Base-by-base conservation (phyloP, 2,113 vertebrate genomes). In the Paradoxurus hermaphroditus region DNA sequence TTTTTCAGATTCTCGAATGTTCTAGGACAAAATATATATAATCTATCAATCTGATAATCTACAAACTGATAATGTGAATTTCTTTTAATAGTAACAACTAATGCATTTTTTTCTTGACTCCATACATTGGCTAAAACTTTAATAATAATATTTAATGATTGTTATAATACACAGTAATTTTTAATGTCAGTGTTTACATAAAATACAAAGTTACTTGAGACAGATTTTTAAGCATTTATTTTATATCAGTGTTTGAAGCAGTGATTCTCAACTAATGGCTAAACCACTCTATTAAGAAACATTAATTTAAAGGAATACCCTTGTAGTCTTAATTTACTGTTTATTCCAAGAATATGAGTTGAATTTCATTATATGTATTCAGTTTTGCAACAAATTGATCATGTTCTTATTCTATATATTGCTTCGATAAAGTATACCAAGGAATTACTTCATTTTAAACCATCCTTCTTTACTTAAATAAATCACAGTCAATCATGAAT, bases 111-210 rank as follows among this genome's bases (percentile, higher is more conserved):
- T 79, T 82, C 62, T 73, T 72, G 11, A 34, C 23, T 88, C 3
- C 59, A 51, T 44, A 73, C 14, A 85, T 15, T 89, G 21, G 6
- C 36, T 73, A 41, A 94, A 77, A 83, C 31, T 46, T 82, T 79
- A 56, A 56, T 77, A 83, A 86, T 1, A 68, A 75, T 75, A 83
- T 41, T 59, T 82, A 82, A 39, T 34, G 46, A 90, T 7, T 41
- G 4, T 27, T 85, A 2, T 36, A 51, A 90, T 81, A 72, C 18
- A 86, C 21, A 31, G 23, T 65, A 46, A 59, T 53, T 90, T 87
- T 96, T 96, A 87, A 82, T n/a, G 25, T 68, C 25, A 62, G 39
- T 36, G 91, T 86, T 91, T 53, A 31, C 31, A 87, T 77, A 91
- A 86, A 70, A 87, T 41, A 82, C 12, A 70, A 90, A 93, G 4